Conservation (phyloP, 2,888 invertebrate genomes). For the Diarsia mendica region DNA sequence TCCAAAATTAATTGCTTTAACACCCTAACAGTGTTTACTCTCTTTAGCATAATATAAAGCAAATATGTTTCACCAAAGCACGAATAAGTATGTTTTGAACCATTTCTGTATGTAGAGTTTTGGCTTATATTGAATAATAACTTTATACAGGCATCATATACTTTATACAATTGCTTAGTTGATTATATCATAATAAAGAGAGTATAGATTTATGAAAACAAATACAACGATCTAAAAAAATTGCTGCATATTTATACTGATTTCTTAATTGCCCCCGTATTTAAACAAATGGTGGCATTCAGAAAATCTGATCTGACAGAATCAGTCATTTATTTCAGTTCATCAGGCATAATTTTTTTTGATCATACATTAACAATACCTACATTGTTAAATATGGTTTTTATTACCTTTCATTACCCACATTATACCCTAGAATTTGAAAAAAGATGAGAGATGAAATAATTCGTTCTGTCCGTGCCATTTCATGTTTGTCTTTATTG, state of each 20-base stretch:
- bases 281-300: conserved; percentile 3
- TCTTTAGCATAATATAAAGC: conserved; percentile 18
- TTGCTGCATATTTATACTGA: neutral
- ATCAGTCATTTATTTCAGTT: conserved; percentile 31
- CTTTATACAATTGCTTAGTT: neutral
- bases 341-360: neutral
- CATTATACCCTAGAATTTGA: neutral
- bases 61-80: neutral
- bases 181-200: conserved; percentile 2
- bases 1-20: neutral
- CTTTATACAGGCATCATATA: neutral
- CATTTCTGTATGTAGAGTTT: neutral
- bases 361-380: no score
- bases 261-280: neutral
- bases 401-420: neutral
- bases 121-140: neutral
- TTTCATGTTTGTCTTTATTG: neutral
- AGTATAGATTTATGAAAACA: neutral
- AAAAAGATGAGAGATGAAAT: neutral
- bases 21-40: neutral
- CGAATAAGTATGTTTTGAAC: neutral
- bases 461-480: neutral
- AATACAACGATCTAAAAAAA: neutral
- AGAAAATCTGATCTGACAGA: conserved; percentile 7
- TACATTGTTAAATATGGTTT: neutral